Evolutionary conservation across 1,140 invertebrate species (phyloP).

Genomic region (Cyrtorhinus lividipennis): DNA sequence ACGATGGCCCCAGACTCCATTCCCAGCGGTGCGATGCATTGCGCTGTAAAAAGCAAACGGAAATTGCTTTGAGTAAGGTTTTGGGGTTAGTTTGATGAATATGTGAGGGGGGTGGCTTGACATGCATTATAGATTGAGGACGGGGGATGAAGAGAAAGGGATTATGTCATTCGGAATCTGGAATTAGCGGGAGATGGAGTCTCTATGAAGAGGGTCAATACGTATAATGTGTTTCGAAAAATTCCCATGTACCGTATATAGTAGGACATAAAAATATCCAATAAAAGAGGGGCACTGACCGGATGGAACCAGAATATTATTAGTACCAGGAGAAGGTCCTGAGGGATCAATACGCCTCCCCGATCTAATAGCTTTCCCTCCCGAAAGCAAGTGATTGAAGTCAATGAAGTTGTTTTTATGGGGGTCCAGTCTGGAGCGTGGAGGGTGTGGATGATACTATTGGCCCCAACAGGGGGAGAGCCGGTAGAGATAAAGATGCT

Average conservation of each 20-base stretch:
- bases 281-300: neutral
- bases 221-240: too few relatives aligned
- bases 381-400: constrained; percentile 11
- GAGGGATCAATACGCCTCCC: neutral
- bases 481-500: constrained; percentile 1
- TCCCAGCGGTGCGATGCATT: constrained; percentile 39
- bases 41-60: constrained; percentile 34
- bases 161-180: too few relatives aligned
- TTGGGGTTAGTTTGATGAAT: too few relatives aligned
- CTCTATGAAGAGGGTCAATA: too few relatives aligned
- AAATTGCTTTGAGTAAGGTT: too few relatives aligned
- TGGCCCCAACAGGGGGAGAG: neutral
- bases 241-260: too few relatives aligned
- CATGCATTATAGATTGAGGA: too few relatives aligned
- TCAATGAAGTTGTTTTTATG: constrained; percentile 18
- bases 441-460: constrained; percentile 10
- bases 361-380: constrained; percentile 1
- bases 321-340: neutral
- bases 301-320: constrained; percentile 8
- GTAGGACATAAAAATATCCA: constrained; percentile 3
- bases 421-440: constrained; percentile 12
- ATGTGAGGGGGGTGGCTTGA: too few relatives aligned
- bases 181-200: too few relatives aligned
- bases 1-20: constrained; percentile 45
- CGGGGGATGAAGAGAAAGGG: too few relatives aligned